Evolutionary conservation across 2,888 invertebrate species (phyloP).

Genomic region (Seira musarum): DNA sequence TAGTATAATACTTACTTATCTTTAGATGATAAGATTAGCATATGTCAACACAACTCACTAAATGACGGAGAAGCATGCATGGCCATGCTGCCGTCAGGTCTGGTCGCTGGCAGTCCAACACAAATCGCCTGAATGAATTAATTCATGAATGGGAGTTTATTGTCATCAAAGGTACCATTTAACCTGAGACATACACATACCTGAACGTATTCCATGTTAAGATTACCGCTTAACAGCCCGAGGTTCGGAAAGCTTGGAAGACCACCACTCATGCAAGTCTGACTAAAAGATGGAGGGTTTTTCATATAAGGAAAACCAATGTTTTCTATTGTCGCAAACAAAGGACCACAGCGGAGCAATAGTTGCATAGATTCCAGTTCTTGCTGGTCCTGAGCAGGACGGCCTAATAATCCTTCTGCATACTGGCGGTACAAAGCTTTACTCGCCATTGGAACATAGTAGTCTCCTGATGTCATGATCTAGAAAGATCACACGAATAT

Average conservation of each 20-base stretch:
- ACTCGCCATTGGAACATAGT: constrained; percentile 46
- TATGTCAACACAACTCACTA: constrained; percentile 22
- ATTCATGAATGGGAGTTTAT: neutral
- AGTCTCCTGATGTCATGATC: constrained; percentile 40
- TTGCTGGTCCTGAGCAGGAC: constrained; percentile 30
- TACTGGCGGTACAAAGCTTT: constrained; percentile 41
- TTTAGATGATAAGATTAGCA: neutral
- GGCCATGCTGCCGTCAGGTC: constrained; percentile 42
- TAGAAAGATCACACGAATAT: constrained; percentile 18
- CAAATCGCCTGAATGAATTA: constrained; percentile 42
- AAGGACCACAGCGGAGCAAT: constrained; percentile 26
- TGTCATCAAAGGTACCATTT: neutral
- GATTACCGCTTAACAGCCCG: constrained; percentile 9
- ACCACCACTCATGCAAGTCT: constrained; percentile 26
- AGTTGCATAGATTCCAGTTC: constrained; percentile 49
- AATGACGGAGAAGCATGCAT: constrained; percentile 33
- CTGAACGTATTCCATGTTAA: constrained; percentile 45
- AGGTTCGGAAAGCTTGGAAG: constrained; percentile 43
- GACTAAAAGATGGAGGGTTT: constrained; percentile 36
- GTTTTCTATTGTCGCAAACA: constrained; percentile 42
- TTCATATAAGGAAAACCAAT: constrained; percentile 36
- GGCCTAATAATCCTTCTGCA: constrained; percentile 41
- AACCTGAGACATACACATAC: no score
- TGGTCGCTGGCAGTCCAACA: constrained; percentile 36
- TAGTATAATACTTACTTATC: neutral